Percentiles rank a stretch among this genome's conserved stretches.
Evolutionary conservation across 2,888 invertebrate genomes (phyloP).

Genomic region (Drosophila tripunctata): DNA sequence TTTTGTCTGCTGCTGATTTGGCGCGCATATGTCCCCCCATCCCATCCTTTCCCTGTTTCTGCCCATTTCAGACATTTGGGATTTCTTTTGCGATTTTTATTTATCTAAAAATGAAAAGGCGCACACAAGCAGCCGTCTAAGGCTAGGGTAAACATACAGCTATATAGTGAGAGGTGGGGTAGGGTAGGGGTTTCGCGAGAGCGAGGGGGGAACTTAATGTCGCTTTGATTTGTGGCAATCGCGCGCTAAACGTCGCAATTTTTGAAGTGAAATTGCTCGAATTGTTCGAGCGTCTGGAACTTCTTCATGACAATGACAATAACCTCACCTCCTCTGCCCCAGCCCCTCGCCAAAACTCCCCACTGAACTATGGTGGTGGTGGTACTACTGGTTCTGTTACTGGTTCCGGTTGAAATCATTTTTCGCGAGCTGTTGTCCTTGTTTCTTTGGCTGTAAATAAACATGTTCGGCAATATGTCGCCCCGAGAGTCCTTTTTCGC

Average conservation of each 20-base stretch:
- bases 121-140: constrained; percentile 15
- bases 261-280: constrained; percentile 77
- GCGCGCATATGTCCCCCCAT: constrained; percentile 67
- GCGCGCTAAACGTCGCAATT: constrained; percentile 78
- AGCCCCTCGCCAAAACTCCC: too few species aligned
- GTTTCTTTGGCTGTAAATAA: constrained; percentile 69
- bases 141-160: not conserved
- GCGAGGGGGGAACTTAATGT: constrained; percentile 59
- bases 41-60: not conserved
- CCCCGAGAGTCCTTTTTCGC: constrained; percentile 36
- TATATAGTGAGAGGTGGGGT: not conserved
- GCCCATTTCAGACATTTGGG: constrained; percentile 49
- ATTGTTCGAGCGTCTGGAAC: constrained; percentile 60
- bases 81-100: constrained; percentile 65
- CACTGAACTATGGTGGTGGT: not conserved
- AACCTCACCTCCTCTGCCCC: not conserved
- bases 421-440: constrained; percentile 56
- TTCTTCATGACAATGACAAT: constrained; percentile 39
- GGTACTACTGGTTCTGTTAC: constrained; percentile 11
- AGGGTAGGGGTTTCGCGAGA: too few species aligned
- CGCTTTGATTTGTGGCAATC: constrained; percentile 80
- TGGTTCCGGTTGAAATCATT: constrained; percentile 44
- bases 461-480: constrained; percentile 76
- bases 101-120: constrained; percentile 72
- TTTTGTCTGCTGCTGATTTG: constrained; percentile 76